These are phyloP conservation scores for Origma solitaria DNA, from an alignment of 2,113 vertebrate genomes.

Conservation along the genomic window DNA sequence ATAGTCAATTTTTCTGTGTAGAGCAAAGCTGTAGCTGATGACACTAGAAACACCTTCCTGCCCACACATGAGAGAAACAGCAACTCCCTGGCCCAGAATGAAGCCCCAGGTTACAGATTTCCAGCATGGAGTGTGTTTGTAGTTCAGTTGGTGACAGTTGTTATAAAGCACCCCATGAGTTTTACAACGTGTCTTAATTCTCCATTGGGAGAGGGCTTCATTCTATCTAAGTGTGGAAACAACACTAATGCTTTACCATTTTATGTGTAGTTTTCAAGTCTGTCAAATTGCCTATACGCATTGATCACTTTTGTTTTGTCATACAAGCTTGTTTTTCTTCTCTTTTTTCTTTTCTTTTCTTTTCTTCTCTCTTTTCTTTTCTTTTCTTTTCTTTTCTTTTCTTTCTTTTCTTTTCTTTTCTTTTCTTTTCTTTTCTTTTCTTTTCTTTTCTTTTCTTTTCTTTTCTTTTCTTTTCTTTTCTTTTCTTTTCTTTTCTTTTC, in stretches of 20 bases:
- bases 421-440: background rate
- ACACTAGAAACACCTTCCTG: background rate
- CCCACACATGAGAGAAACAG: background rate
- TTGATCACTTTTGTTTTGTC: background rate
- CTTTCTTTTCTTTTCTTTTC: background rate
- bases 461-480: background rate
- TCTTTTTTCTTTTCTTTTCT: background rate
- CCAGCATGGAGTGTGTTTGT: rapidly evolving
- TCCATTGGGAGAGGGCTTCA: background rate
- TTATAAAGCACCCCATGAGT: background rate
- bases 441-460: background rate
- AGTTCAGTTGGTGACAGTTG: background rate
- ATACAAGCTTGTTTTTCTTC: background rate
- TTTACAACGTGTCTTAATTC: background rate
- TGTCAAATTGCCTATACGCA: background rate
- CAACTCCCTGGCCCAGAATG: background rate
- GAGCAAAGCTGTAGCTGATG: background rate
- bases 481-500: background rate
- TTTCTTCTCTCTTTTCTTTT: background rate
- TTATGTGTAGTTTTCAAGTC: background rate
- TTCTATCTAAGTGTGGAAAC: background rate
- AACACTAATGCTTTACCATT: background rate
- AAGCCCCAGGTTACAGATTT: background rate
- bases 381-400: background rate
- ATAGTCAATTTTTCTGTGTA: background rate